These are phyloP conservation scores for Pyrochroa serraticornis DNA, from an alignment of 2,888 invertebrate species.

Conservation along the genomic window DNA sequence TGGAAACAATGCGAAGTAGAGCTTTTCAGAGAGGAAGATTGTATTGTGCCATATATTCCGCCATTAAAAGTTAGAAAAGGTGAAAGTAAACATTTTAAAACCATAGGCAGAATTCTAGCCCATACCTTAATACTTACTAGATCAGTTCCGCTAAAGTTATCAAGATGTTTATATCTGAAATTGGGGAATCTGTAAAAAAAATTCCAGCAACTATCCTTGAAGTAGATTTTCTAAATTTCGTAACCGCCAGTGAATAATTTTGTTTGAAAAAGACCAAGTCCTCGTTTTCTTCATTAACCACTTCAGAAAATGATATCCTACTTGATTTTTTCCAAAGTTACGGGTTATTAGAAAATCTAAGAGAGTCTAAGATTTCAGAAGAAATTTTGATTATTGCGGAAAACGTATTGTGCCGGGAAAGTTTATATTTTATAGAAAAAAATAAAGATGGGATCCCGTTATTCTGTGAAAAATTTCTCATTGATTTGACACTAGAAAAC, in stretches of 20 bases:
- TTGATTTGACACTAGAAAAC: background rate
- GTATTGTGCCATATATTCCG: background rate
- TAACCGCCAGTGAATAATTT: background rate
- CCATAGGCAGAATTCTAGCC: conserved; percentile 1
- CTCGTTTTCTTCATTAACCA: background rate
- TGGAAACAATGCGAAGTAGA: too few species aligned
- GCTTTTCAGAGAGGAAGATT: too few species aligned
- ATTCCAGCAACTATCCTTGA: background rate
- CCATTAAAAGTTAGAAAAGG: background rate
- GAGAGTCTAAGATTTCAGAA: background rate
- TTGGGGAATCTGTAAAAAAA: background rate
- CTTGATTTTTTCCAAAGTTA: conserved; percentile 1
- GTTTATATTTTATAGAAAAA: background rate
- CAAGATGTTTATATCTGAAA: background rate
- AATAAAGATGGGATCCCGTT: conserved; percentile 1
- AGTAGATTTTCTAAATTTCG: background rate
- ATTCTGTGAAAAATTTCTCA: background rate
- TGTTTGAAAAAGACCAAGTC: background rate
- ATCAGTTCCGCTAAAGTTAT: background rate
- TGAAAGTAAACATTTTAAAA: background rate
- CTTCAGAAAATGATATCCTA: background rate
- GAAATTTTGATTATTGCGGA: background rate
- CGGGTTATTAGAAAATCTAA: background rate
- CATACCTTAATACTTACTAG: background rate
- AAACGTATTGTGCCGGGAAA: background rate